phyloP scores from a whole-genome alignment of 2,888 invertebrate species.

The Mayetiola destructor region DNA sequence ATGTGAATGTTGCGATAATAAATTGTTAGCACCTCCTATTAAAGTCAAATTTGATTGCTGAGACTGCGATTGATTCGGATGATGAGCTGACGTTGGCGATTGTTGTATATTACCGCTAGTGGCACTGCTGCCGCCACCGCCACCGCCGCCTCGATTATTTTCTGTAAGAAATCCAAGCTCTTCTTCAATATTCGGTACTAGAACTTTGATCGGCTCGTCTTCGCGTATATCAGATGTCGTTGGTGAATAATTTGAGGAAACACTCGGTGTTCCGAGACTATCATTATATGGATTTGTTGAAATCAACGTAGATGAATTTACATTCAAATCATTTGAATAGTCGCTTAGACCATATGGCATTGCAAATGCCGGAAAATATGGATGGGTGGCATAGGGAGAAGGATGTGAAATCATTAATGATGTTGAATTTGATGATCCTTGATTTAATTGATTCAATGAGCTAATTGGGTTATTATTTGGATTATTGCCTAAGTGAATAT shows the following conservation, averaged over 20 bases:
- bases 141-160: slow-evolving; percentile 23
- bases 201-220: slow-evolving; percentile 65
- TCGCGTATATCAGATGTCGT: slow-evolving; percentile 32
- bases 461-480: slow-evolving; percentile 34
- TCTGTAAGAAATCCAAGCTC: slow-evolving; percentile 68
- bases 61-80: not conserved
- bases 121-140: slow-evolving; percentile 15
- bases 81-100: not conserved
- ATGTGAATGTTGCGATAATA: slow-evolving; percentile 29
- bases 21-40: slow-evolving; percentile 29
- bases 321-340: slow-evolving; percentile 3
- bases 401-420: slow-evolving; percentile 11
- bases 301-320: not conserved
- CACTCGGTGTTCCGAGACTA: slow-evolving; percentile 42
- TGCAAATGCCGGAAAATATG: slow-evolving; percentile 65
- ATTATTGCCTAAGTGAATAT: slow-evolving; percentile 45
- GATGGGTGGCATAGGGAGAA: slow-evolving; percentile 31
- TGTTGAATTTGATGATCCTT: not conserved
- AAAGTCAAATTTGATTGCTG: slow-evolving; percentile 21
- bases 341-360: not conserved
- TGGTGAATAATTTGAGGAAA: slow-evolving; percentile 36
- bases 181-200: slow-evolving; percentile 79
- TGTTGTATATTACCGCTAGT: not conserved
- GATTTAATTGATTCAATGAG: slow-evolving; percentile 3
- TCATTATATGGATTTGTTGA: slow-evolving; percentile 14